Evolutionary conservation across 2,797 vertebrate species (phyloP), one percentile per base, ranked within the genome.

Genomic region (Lophotriccus pileatus): DNA sequence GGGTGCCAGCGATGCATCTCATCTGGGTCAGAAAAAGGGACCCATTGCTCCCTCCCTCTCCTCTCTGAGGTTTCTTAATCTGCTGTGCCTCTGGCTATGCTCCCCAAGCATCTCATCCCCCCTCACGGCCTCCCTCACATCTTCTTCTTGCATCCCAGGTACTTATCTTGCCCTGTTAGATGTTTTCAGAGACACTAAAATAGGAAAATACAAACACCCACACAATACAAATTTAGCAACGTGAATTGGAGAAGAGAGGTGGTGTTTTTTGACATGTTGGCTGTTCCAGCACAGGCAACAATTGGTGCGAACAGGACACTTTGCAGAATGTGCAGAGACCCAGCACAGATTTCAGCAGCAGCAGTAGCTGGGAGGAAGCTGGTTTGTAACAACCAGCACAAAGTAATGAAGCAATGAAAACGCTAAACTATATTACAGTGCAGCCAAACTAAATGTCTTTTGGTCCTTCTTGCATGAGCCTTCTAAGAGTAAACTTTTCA

Each of bases 401-500:
- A 84, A 46, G 72, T 18, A 94, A 58, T 18, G 49, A 66, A 66
- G 62, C 20, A 79, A 62, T 37, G 32, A 69, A 58, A 78, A 64
- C 52, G 43, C 63, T 19, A 16, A 91, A 56, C 34, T 67, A 12
- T 58, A 68, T 55, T 14, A 34, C 20, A 37, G 7, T 6, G 60
- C 58, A 68, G 79, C 53, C 32, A 75, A 84, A 70, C 44, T 59
- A 70, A 68, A 75, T 37, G 19, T 52, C 84, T 80, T 81, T 70
- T 89, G 37, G 43, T 69, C 39, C 76, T 89, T 82, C 37, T 28
- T 39, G 56, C 76, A 32, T 32, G 70, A 90, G 24, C 73, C 74
- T 90, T 63, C 5, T 4, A 79, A 85, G n/a, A 17, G 39, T 52
- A 86, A 95, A 89, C 80, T 89, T 87, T 44, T 94, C 90, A 68